Base-by-base conservation (phyloP, 2,888 invertebrate species). In the Tromatobia lineatoria region DNA sequence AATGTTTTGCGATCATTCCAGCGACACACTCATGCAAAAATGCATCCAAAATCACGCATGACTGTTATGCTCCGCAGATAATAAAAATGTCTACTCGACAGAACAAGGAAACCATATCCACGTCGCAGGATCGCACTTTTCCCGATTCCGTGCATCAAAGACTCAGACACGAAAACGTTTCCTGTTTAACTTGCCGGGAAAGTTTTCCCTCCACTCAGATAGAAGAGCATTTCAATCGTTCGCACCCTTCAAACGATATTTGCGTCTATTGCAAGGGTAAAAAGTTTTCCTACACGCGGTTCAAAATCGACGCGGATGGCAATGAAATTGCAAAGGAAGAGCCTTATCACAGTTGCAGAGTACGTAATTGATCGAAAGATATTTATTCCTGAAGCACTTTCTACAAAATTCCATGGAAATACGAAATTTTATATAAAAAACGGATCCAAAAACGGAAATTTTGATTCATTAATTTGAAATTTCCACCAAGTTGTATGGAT, bases 61-160 rank as follows among this genome's bases (percentile, higher is more conserved):
- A 25, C 18, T 79, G 38, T n/a, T 13, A 34, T 64, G 52, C 6
- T 73, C 66, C 70, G 20, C 25, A 81, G 80, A 15, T 15, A 15
- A 18, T 10, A 34, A 76, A 52, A 64, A 83, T 83, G 82, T 79
- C 79, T 2, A 8, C 23, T 15, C 38, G 59, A 42, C 15, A 38
- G 69, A 25, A 70, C 20, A 45, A 52, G 18, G 50, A n/a, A 4
- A 34, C 13, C 15, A 7, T 6, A 13, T 47, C 18, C 8, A 25
- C 11, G 23, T 20, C 2, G 10, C 38, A 2, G 42, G 47, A 54
- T 38, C 59, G 66, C 3, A 90, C 83, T 42, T 91, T 91, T 18
- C 92, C 93, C 0, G 93, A 93, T 79, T 90, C 93, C 3, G 91
- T 92, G 7, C 92, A 93, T 66, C 90, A 86, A 57, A 89, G 93